phyloP scores from a whole-genome alignment of 2,797 vertebrate genomes.

The Macropus fuliginosus region DNA sequence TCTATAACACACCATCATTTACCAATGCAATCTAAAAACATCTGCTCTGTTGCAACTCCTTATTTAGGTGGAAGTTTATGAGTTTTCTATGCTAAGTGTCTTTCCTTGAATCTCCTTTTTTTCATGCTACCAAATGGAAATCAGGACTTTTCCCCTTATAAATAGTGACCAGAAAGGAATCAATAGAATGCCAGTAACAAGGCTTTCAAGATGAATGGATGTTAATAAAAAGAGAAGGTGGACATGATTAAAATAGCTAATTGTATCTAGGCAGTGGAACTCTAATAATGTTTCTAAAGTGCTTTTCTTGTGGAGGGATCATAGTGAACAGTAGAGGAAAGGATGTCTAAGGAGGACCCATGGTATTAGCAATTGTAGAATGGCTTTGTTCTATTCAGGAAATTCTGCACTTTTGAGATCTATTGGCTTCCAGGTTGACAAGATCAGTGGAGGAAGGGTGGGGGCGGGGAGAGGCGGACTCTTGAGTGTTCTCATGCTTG shows the following conservation, averaged over 20 bases:
- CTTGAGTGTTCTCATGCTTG: slow-evolving; percentile 66
- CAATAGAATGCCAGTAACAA: slow-evolving; percentile 76
- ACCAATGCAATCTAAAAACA: slow-evolving; percentile 72
- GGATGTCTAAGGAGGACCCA: not conserved
- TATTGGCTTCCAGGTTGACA: slow-evolving; percentile 49
- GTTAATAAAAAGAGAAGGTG: slow-evolving; percentile 75
- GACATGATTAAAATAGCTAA: slow-evolving; percentile 75
- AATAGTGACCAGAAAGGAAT: slow-evolving; percentile 79
- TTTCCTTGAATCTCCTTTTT: slow-evolving; percentile 77
- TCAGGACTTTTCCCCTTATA: slow-evolving; percentile 74
- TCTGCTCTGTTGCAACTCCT: slow-evolving; percentile 79
- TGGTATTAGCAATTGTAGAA: slow-evolving; percentile 56
- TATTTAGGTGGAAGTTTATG: slow-evolving; percentile 81
- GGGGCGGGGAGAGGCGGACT: not conserved
- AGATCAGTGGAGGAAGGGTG: slow-evolving; percentile 38
- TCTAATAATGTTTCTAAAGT: slow-evolving; percentile 61
- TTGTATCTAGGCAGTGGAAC: slow-evolving; percentile 76
- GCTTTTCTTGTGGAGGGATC: not conserved
- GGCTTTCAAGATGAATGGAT: slow-evolving; percentile 78
- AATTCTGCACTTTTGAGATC: slow-evolving; percentile 35
- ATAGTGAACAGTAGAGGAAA: not conserved
- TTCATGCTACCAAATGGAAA: slow-evolving; percentile 78
- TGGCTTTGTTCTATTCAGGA: slow-evolving; percentile 62
- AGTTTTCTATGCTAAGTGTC: slow-evolving; percentile 81
- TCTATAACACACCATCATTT: slow-evolving; percentile 73